Percentiles rank a stretch among this genome's conserved stretches.
These are phyloP conservation scores for Pyrgus malvae DNA, from an alignment of 2,888 invertebrate species.

Conservation along the genomic window DNA sequence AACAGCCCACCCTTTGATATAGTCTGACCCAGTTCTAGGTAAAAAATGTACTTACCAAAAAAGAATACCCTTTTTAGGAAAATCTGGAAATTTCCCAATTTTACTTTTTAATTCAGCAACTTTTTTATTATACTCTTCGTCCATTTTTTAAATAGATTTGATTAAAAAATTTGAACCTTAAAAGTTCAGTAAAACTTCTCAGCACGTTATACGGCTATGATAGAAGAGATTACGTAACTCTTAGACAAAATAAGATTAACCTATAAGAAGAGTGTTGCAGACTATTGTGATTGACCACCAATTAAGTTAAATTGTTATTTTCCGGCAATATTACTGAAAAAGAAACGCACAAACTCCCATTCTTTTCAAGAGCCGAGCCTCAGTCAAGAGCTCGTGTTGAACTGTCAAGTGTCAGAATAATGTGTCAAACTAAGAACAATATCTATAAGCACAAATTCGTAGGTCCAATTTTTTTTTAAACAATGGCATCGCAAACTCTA, in stretches of 20 bases:
- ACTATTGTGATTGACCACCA: not conserved
- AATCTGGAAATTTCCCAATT: conserved; percentile 88
- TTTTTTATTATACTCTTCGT: conserved; percentile 67
- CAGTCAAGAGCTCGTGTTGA: too few species aligned
- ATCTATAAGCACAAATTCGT: too few species aligned
- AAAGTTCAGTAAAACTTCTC: not conserved
- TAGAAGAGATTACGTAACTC: not conserved
- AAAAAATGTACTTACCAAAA: conserved; percentile 92
- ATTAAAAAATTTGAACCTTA: not conserved
- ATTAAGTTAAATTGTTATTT: not conserved
- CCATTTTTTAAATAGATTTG: conserved; percentile 43
- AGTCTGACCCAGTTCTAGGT: too few species aligned
- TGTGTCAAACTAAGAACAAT: too few species aligned
- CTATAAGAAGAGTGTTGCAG: not conserved
- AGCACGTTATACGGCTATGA: not conserved
- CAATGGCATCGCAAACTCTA: too few species aligned
- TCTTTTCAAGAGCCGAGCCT: too few species aligned
- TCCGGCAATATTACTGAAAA: not conserved
- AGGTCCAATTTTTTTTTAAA: too few species aligned
- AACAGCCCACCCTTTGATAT: too few species aligned
- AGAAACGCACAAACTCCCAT: too few species aligned
- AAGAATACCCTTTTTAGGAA: conserved; percentile 92
- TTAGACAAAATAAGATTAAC: not conserved
- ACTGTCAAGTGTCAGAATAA: too few species aligned
- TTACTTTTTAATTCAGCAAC: conserved; percentile 83